phyloP scores from a whole-genome alignment of 1,140 invertebrate species.

The Delia radicum region DNA sequence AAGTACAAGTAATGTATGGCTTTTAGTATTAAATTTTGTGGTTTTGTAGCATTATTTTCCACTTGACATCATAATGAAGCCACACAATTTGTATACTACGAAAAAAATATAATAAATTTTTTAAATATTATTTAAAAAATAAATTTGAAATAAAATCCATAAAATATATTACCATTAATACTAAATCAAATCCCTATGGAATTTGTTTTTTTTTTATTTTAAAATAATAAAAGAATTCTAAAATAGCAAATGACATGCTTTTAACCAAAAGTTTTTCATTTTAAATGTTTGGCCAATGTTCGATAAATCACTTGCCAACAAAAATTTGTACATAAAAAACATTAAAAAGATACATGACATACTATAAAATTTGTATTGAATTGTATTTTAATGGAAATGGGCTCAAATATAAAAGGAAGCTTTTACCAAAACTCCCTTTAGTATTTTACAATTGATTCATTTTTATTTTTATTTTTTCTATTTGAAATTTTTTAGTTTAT shows the following conservation, averaged over 20 bases:
- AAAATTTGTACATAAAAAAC: not conserved
- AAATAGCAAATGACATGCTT: conserved; percentile 15
- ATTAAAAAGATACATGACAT: not conserved
- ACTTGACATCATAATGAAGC: not conserved
- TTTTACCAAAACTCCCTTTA: conserved; percentile 15
- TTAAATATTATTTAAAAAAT: not conserved
- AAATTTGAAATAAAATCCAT: not conserved
- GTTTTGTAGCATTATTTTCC: not conserved
- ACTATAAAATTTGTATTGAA: not conserved
- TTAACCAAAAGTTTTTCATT: conserved; percentile 11
- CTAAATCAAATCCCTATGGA: not conserved
- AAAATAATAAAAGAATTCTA: not conserved
- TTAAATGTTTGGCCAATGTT: conserved; percentile 17
- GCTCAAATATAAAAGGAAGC: conserved; percentile 9
- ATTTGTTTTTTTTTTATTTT: not conserved
- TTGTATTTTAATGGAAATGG: conserved; percentile 19
- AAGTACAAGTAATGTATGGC: conserved; percentile 4
- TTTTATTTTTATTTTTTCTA: not conserved
- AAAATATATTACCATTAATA: too few relatives aligned
- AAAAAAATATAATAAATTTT: not conserved
- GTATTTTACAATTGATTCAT: conserved; percentile 16
- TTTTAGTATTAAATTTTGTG: conserved; percentile 5
- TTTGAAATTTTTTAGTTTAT: conserved; percentile 6
- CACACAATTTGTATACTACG: not conserved
- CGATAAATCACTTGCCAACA: conserved; percentile 16